Percentiles rank a stretch among this genome's conserved stretches.
phyloP scores from a whole-genome alignment of 2,888 invertebrate species.

The Stenurella melanura region DNA sequence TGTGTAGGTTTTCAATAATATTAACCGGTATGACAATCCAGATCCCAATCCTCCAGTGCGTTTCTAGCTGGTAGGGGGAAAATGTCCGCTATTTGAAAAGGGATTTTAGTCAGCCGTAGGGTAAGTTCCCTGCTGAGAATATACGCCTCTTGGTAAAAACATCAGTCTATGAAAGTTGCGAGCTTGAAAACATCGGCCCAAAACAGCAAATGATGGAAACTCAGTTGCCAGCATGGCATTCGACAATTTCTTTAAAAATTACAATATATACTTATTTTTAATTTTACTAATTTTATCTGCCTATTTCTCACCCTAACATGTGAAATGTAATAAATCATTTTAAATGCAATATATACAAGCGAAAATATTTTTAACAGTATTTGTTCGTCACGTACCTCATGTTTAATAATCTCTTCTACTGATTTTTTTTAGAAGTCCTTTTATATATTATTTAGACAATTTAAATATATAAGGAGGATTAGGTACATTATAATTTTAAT shows the following conservation, averaged over 20 bases:
- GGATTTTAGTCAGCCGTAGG: slow-evolving; percentile 42
- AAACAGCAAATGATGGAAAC: slow-evolving; percentile 24
- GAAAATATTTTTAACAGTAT: too few species aligned
- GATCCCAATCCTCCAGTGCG: slow-evolving; percentile 40
- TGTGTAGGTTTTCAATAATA: slow-evolving; percentile 41
- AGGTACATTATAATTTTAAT: too few species aligned
- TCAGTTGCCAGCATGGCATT: slow-evolving; percentile 6
- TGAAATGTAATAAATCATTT: too few species aligned
- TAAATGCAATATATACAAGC: too few species aligned
- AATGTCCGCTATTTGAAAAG: slow-evolving; percentile 43
- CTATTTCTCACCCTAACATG: too few species aligned
- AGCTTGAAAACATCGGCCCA: slow-evolving; percentile 22
- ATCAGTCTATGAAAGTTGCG: slow-evolving; percentile 31
- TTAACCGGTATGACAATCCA: slow-evolving; percentile 42
- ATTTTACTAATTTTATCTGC: too few species aligned
- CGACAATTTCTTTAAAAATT: neutral
- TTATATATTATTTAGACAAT: too few species aligned
- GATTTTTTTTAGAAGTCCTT: too few species aligned
- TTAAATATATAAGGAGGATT: too few species aligned
- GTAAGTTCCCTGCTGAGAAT: slow-evolving; percentile 47
- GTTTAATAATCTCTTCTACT: too few species aligned
- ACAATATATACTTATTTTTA: too few species aligned
- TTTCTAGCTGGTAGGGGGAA: slow-evolving; percentile 38
- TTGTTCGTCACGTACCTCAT: too few species aligned
- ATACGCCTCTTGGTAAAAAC: slow-evolving; percentile 39